A percentile compares a stretch with the other conserved stretches of the same genome.
Conservation (phyloP, 2,113 vertebrate species). For the Engraulis encrasicolus region DNA sequence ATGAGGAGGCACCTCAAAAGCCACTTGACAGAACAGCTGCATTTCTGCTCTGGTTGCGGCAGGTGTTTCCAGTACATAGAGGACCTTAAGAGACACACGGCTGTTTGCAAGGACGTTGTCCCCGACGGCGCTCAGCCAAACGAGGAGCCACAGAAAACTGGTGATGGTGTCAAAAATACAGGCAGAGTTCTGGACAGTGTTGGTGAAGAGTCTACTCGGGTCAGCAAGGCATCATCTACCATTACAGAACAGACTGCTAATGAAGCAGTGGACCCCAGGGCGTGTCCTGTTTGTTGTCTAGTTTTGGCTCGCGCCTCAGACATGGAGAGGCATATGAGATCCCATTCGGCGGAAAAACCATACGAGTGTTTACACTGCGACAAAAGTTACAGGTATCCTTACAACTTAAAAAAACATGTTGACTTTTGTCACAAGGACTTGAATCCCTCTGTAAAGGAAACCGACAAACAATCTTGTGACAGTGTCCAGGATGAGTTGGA, state of each 20-base stretch:
- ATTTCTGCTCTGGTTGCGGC: not conserved
- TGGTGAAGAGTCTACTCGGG: not conserved
- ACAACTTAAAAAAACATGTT: not conserved
- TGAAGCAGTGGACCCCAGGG: not conserved
- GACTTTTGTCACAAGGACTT: not conserved
- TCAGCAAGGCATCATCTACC: not conserved
- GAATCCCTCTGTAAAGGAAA: not conserved
- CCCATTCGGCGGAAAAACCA: not conserved
- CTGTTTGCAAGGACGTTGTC: not conserved
- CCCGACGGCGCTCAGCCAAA: not conserved
- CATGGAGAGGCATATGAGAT: slow-evolving; percentile 14
- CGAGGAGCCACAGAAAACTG: not conserved
- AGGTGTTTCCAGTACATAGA: not conserved
- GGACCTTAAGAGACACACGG: not conserved
- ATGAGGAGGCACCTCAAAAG: not conserved
- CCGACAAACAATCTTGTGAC: not conserved
- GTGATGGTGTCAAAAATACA: not conserved
- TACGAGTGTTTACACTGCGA: not conserved
- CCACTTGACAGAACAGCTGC: not conserved
- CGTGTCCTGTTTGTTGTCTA: not conserved
- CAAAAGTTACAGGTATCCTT: not conserved
- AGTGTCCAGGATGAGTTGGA: not conserved
- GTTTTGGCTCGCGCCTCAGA: not conserved
- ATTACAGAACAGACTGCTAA: not conserved
- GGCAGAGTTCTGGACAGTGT: not conserved